Percentiles rank a stretch among this genome's conserved stretches.
Evolutionary conservation across 2,113 vertebrate species (phyloP).

Genomic region (Camarhynchus parvulus): DNA sequence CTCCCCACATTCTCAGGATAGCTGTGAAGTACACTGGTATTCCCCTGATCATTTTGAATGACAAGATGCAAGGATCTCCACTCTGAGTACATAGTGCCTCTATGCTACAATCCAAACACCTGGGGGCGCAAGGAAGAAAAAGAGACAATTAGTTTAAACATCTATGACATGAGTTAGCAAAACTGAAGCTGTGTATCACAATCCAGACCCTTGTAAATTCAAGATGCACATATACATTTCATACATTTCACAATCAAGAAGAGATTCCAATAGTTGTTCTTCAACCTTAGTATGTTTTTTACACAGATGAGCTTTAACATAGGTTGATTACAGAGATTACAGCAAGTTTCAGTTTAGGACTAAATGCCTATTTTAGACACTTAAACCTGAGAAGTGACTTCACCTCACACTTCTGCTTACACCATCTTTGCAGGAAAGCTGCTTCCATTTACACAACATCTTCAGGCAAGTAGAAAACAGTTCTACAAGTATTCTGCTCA

Average conservation of each 20-base stretch:
- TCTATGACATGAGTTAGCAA: neutral
- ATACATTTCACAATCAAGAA: neutral
- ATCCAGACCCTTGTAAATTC: neutral
- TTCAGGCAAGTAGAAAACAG: neutral
- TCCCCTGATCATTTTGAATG: constrained; percentile 94
- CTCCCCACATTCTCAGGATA: constrained; percentile 91
- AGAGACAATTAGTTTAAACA: neutral
- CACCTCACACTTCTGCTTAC: neutral
- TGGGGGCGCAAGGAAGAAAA: constrained; percentile 34
- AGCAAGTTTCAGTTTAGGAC: neutral
- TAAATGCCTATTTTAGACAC: neutral
- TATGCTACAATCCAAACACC: constrained; percentile 75
- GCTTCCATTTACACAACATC: neutral
- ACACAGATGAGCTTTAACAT: neutral
- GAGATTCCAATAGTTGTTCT: neutral
- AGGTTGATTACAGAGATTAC: neutral
- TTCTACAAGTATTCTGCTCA: neutral
- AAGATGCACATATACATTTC: neutral
- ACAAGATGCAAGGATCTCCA: constrained; percentile 96
- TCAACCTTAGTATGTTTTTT: neutral
- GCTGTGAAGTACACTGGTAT: constrained; percentile 94
- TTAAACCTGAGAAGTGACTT: neutral
- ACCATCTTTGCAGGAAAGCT: neutral
- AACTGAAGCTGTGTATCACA: neutral
- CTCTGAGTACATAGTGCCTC: constrained; percentile 93